Conservation (phyloP, 1,140 invertebrate genomes). For the Ceratosolen fusciceps region DNA sequence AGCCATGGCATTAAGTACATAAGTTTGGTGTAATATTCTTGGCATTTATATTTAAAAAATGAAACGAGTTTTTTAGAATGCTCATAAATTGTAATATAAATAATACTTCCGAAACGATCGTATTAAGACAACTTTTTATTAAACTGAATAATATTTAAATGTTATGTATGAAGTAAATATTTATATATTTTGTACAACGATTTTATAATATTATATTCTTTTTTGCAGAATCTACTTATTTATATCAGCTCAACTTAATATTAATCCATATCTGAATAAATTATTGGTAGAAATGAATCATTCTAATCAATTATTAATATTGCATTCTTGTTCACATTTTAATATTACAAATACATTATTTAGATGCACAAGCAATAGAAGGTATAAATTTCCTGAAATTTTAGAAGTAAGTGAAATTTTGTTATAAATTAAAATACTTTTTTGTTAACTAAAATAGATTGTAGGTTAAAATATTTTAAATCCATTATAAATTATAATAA, state of each 20-base stretch:
- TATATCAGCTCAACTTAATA: not conserved
- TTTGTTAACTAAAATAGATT: too few relatives aligned
- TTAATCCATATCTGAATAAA: conserved; percentile 4
- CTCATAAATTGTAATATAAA: too few relatives aligned
- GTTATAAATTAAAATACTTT: not conserved
- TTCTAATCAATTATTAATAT: conserved; percentile 6
- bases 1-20: too few relatives aligned
- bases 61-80: too few relatives aligned
- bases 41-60: too few relatives aligned
- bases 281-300: not conserved
- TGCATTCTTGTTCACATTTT: not conserved
- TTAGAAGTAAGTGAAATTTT: conserved; percentile 19
- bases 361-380: not conserved
- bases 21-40: too few relatives aligned
- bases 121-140: too few relatives aligned
- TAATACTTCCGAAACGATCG: too few relatives aligned
- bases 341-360: conserved; percentile 5
- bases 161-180: too few relatives aligned
- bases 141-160: too few relatives aligned
- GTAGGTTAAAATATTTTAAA: too few relatives aligned
- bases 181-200: not conserved
- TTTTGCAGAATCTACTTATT: conserved; percentile 10
- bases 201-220: not conserved
- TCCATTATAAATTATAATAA: too few relatives aligned
- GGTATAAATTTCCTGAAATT: conserved; percentile 28